Conservation (phyloP, 2,113 vertebrate genomes). For the Serilophus lunatus region DNA sequence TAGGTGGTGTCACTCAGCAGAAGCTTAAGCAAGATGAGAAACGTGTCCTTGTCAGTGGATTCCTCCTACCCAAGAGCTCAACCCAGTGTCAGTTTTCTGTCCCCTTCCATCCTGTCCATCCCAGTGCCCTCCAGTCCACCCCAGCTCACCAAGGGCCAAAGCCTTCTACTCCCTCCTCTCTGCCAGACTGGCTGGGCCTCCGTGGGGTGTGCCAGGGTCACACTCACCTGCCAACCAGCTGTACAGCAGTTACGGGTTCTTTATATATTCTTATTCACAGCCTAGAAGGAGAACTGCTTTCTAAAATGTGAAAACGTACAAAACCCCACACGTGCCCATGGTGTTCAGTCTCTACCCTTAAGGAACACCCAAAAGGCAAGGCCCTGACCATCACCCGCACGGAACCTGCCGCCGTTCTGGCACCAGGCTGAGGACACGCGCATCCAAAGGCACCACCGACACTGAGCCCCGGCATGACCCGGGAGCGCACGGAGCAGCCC, state of each 20-base stretch:
- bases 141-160: fast-evolving
- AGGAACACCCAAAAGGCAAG: no score
- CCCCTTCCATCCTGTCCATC: neutral
- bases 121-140: neutral
- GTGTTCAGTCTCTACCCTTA: fast-evolving
- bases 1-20: neutral
- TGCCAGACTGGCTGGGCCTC: neutral
- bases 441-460: neutral
- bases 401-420: fast-evolving
- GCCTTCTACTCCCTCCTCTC: neutral
- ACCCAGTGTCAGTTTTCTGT: neutral
- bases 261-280: fast-evolving
- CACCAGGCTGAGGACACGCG: fast-evolving
- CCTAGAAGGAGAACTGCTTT: fast-evolving
- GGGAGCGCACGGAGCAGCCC: neutral
- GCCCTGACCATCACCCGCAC: no score
- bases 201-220: fast-evolving
- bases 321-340: fast-evolving
- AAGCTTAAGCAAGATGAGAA: neutral
- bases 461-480: fast-evolving
- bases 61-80: neutral
- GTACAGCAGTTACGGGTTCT: fast-evolving
- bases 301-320: neutral
- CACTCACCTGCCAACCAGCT: neutral
- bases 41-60: neutral